A percentile compares a stretch with the other conserved stretches of the same genome.
Evolutionary conservation across 2,797 vertebrate genomes (phyloP).

Genomic region (Platyrinchus mystaceus): DNA sequence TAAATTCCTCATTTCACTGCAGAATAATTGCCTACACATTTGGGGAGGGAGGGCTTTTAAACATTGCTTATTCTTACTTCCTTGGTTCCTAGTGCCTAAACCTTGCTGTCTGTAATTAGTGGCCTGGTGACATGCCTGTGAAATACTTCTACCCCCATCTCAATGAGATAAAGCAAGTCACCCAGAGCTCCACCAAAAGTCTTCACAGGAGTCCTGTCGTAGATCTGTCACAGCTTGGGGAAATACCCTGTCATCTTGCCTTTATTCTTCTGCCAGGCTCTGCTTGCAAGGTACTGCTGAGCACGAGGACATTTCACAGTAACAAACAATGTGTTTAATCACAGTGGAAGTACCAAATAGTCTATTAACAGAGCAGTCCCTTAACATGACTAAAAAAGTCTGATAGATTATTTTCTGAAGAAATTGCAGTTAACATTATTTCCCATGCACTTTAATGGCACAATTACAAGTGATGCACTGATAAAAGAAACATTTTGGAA

Average conservation of each 20-base stretch:
- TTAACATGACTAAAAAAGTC: background rate
- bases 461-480: background rate
- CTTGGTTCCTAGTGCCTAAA: background rate
- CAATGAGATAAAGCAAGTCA: background rate
- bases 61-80: background rate
- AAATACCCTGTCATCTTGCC: background rate
- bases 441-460: background rate
- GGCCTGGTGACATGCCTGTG: background rate
- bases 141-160: background rate
- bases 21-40: background rate
- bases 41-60: background rate
- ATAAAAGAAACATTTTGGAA: background rate
- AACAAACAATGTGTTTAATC: background rate
- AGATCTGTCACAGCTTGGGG: background rate
- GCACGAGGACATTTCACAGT: background rate
- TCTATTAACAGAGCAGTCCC: background rate
- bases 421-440: background rate
- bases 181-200: background rate
- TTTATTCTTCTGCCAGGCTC: background rate
- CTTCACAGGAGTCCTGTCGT: accelerated
- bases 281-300: background rate
- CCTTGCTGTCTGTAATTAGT: background rate
- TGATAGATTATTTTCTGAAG: background rate
- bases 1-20: background rate
- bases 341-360: background rate